Base-by-base conservation (phyloP, 1,140 invertebrate genomes). In the Atta texana region DNA sequence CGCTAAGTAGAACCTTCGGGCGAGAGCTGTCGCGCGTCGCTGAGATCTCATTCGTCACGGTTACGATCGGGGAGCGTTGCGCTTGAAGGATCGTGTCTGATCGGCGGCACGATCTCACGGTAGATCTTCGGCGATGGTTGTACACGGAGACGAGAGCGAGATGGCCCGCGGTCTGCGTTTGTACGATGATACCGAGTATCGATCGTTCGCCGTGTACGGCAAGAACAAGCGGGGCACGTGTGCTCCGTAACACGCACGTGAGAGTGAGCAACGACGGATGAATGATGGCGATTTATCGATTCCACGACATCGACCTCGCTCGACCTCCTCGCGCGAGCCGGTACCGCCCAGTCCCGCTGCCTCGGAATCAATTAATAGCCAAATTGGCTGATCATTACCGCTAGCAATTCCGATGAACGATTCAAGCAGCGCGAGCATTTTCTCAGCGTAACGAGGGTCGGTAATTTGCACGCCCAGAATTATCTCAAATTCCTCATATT, bases 331-430 rank as follows among this genome's bases (percentile, higher is more conserved):
- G 76, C 66, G 28, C 84, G 75, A 44, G 85, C 24, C 49, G 24
- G 57, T 51, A 34, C 82, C 44, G 53, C 63, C 24, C 72, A 39
- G 44, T 51, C 34, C 75, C 68, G 74, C 53, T 57, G 63, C 51
- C 61, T 84, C 57, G 82, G 61, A 92, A 92, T 91, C 90, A 90
- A 92, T 92, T 92, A 92, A 91, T 91, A 91, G 85, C 89, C 72
- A 91, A 91, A 92, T 90, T 88, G 87, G 74, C 72, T 80, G 87
- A 66, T 82, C 89, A 91, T 91, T 91, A 91, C 89, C 69, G 71
- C 66, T 88, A 86, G 88, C 90, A 86, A 89, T 89, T 81, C 59
- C 87, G 89, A 90, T 85, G 85, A 61, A 89, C 85, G 89, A 87
- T 74, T 66, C 59, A n/a, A 31, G 21, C 31, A 64, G 31, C 57